Evolutionary conservation across 2,888 invertebrate genomes (phyloP).

Genomic region (Megaustenia siamemsis): DNA sequence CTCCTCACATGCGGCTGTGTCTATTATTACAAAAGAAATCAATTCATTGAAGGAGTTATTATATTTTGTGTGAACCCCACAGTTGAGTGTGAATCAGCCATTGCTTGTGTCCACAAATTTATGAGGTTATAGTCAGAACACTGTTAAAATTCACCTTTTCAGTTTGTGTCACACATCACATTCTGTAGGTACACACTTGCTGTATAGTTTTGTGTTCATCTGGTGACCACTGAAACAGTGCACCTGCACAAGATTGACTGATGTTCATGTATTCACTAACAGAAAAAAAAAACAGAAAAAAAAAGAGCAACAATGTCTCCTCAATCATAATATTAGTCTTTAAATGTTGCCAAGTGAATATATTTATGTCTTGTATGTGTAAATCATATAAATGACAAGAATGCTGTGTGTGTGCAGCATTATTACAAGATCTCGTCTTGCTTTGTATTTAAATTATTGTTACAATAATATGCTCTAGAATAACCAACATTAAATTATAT

Average conservation of each 20-base stretch:
- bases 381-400: not conserved
- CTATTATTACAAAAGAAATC: not conserved
- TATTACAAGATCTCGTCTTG: not conserved
- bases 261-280: conserved; percentile 21
- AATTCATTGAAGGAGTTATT: conserved; percentile 16
- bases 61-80: conserved; percentile 25
- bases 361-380: not conserved
- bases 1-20: conserved; percentile 12
- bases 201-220: conserved; percentile 47
- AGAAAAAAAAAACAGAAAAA: not conserved
- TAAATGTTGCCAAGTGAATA: not conserved
- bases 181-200: conserved; percentile 39
- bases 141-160: conserved; percentile 29
- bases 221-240: not conserved
- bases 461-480: no score
- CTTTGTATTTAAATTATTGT: not conserved
- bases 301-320: not conserved
- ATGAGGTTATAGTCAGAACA: not conserved
- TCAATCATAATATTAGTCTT: not conserved
- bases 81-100: conserved; percentile 14
- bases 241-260: conserved; percentile 28
- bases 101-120: conserved; percentile 19
- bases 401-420: not conserved
- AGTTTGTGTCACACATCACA: conserved; percentile 37
- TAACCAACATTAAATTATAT: not conserved